These are phyloP conservation scores for Linnaemya tessellans DNA, from an alignment of 2,888 invertebrate species.

Conservation along the genomic window DNA sequence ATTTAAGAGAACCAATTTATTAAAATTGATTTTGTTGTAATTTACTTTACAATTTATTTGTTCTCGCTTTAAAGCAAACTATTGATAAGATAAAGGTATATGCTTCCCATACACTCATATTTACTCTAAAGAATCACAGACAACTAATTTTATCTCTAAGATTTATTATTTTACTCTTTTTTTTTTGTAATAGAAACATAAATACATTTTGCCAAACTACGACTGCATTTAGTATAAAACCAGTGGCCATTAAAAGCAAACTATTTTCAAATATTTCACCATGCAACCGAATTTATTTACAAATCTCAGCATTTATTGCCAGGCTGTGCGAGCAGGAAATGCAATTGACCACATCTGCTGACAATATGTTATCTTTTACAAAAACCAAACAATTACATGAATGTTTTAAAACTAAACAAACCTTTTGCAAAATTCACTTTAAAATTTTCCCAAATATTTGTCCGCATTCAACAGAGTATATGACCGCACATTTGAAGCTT, in stretches of 20 bases:
- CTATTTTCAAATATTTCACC: neutral
- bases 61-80: too few relatives aligned
- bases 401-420: constrained; percentile 1
- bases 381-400: constrained; percentile 34
- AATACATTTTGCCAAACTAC: neutral
- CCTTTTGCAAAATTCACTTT: constrained; percentile 19
- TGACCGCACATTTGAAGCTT: constrained; percentile 23
- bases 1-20: too few relatives aligned
- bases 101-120: neutral
- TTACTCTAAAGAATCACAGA: neutral
- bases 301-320: neutral
- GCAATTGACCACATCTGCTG: constrained; percentile 32
- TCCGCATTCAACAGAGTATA: constrained; percentile 15
- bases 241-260: neutral
- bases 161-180: neutral
- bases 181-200: neutral
- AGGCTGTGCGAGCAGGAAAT: neutral
- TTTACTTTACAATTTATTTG: too few relatives aligned
- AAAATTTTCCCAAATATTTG: constrained; percentile 3
- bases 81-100: neutral
- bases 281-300: neutral
- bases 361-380: constrained; percentile 38
- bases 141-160: too few relatives aligned
- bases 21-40: too few relatives aligned
- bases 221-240: neutral